These are phyloP conservation scores for Todiramphus chloris DNA, from an alignment of 2,113 vertebrate genomes.

Conservation along the genomic window DNA sequence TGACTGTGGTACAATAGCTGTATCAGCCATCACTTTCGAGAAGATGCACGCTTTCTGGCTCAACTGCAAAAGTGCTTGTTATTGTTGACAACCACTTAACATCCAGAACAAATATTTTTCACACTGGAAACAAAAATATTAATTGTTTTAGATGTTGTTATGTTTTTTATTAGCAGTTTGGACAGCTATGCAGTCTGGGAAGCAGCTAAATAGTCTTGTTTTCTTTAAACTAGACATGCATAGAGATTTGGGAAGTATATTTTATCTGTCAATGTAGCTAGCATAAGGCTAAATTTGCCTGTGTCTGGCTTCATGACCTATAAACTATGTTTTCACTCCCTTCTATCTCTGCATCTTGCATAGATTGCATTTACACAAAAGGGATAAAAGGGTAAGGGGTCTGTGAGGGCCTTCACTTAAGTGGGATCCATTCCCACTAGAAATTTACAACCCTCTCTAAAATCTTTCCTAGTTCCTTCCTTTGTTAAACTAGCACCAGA, in stretches of 20 bases:
- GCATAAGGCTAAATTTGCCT: background rate
- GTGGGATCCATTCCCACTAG: background rate
- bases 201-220: background rate
- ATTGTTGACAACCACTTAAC: background rate
- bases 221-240: background rate
- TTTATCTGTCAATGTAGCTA: background rate
- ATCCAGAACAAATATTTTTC: constrained; percentile 10
- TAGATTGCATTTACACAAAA: background rate
- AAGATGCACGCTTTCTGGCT: background rate
- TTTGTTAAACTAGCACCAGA: background rate
- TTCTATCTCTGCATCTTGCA: background rate
- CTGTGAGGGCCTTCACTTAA: background rate
- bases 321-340: background rate
- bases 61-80: background rate
- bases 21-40: background rate
- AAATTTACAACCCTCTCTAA: background rate
- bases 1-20: background rate
- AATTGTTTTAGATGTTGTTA: constrained; percentile 3
- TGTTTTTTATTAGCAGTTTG: background rate
- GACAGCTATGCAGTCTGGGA: background rate
- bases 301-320: background rate
- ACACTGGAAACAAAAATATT: constrained; percentile 9
- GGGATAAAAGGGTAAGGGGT: background rate
- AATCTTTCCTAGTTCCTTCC: background rate
- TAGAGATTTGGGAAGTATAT: background rate